These are phyloP conservation scores for Saiga tatarica DNA, from an alignment of 2,113 vertebrate genomes.

Conservation along the genomic window DNA sequence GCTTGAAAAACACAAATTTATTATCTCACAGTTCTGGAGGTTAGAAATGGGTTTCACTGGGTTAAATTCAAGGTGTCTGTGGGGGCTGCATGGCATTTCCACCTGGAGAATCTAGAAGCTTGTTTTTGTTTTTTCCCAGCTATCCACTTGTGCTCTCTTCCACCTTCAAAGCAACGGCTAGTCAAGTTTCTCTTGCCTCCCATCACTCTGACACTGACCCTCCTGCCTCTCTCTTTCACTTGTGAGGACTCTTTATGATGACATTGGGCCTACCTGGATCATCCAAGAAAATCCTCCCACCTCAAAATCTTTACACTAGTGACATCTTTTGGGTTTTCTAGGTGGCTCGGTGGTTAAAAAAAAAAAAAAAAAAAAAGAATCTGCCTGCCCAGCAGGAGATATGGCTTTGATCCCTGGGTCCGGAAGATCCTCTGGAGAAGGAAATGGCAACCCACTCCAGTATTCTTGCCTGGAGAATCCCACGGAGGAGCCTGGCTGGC, in stretches of 20 bases:
- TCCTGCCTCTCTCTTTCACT: background rate
- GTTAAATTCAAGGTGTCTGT: background rate
- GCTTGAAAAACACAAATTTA: background rate
- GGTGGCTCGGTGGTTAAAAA: background rate
- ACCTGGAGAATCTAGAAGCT: background rate
- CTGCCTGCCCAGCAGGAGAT: background rate
- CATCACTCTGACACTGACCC: background rate
- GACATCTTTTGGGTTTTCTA: background rate
- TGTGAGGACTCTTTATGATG: background rate
- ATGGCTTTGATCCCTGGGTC: background rate
- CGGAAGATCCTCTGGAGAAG: background rate
- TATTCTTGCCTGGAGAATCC: background rate
- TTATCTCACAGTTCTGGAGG: background rate
- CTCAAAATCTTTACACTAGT: background rate
- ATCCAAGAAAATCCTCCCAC: background rate
- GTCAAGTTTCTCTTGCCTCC: background rate
- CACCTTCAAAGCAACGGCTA: background rate
- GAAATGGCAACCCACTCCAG: background rate
- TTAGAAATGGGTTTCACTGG: background rate
- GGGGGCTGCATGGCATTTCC: background rate
- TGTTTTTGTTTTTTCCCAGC: background rate
- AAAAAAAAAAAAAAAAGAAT: background rate
- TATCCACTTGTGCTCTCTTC: background rate
- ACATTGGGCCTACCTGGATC: too few relatives aligned
- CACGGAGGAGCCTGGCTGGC: background rate